Percentiles rank a stretch among this genome's conserved stretches.
These are phyloP conservation scores for Telmatochromis brachygnathus DNA, from an alignment of 2,113 vertebrate genomes.

Conservation along the genomic window DNA sequence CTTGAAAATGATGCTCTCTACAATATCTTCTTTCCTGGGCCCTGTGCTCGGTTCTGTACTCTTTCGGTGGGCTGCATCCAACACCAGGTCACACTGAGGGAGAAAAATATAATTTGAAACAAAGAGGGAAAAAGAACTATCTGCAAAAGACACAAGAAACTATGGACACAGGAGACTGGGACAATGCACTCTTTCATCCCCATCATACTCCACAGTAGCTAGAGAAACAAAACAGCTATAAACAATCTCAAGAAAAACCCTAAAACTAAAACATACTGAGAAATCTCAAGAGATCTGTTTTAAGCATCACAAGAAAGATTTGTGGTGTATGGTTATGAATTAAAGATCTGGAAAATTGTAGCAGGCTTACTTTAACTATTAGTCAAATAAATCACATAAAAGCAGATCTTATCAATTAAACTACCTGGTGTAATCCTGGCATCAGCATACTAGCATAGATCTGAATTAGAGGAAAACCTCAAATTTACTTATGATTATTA, in stretches of 20 bases:
- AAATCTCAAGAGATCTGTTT: background rate
- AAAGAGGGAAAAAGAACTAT: background rate
- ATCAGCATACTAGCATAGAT: background rate
- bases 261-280: background rate
- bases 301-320: background rate
- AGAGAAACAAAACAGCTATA: background rate
- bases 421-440: background rate
- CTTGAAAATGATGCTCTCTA: conserved; percentile 96
- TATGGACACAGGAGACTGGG: background rate
- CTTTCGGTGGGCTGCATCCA: conserved; percentile 95
- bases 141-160: background rate
- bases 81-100: conserved; percentile 89
- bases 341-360: background rate
- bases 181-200: background rate
- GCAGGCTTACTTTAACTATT: background rate
- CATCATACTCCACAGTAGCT: background rate
- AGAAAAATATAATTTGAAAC: background rate
- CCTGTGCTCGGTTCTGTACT: conserved; percentile 80
- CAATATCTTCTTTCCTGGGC: conserved; percentile 92
- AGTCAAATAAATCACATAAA: background rate
- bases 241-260: background rate
- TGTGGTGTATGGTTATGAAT: background rate
- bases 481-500: background rate
- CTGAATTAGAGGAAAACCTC: background rate
- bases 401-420: background rate